These are phyloP conservation scores for Rotaria socialis DNA, from an alignment of 2,888 invertebrate species.

Conservation along the genomic window DNA sequence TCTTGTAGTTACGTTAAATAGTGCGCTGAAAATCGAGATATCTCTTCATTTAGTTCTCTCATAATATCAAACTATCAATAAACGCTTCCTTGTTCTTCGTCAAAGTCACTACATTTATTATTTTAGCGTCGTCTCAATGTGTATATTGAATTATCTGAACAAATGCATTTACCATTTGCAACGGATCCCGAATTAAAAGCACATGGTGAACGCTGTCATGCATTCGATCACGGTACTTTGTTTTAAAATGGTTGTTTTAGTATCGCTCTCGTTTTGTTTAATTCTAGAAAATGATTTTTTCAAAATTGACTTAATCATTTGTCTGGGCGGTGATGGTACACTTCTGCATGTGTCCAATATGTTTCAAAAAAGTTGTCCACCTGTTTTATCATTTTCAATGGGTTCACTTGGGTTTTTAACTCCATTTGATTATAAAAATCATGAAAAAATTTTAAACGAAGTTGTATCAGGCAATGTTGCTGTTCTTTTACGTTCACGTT, in stretches of 20 bases:
- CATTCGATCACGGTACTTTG: background rate
- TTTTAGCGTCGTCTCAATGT: slow-evolving; percentile 21
- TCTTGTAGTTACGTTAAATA: too few relatives aligned
- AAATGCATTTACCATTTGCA: slow-evolving; percentile 20
- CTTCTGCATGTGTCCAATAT: slow-evolving; percentile 85
- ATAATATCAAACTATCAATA: too few relatives aligned
- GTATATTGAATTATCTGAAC: slow-evolving; percentile 18
- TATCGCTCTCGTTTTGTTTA: background rate
- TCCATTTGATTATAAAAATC: slow-evolving; percentile 70
- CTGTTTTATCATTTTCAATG: slow-evolving; percentile 94
- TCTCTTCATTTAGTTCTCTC: too few relatives aligned
- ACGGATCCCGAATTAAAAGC: background rate
- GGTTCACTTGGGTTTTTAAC: slow-evolving; percentile 92
- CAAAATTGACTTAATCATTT: slow-evolving; percentile 91
- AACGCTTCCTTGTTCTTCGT: too few relatives aligned
- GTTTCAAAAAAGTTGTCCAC: slow-evolving; percentile 84
- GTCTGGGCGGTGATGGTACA: slow-evolving; percentile 94
- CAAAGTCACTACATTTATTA: too few relatives aligned
- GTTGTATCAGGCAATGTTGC: slow-evolving; percentile 61
- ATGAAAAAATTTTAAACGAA: slow-evolving; percentile 86
- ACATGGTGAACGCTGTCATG: background rate
- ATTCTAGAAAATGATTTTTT: slow-evolving; percentile 36
- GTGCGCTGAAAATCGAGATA: too few relatives aligned
- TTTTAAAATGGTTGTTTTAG: too few relatives aligned
- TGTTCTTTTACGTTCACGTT: slow-evolving; percentile 28